Conservation (phyloP, 2,888 invertebrate species). For the Mongoloraphidia duomilia region DNA sequence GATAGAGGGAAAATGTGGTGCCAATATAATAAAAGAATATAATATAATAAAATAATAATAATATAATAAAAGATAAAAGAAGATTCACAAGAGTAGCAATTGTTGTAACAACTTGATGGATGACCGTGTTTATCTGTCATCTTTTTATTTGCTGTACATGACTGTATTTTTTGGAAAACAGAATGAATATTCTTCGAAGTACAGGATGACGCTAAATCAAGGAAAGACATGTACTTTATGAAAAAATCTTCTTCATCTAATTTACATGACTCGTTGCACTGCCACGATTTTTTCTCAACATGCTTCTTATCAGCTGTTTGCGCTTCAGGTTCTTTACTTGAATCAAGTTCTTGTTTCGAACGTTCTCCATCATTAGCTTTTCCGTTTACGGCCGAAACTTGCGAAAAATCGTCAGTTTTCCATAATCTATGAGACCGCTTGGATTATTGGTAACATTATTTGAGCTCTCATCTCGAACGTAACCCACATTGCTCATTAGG, state of each 20-base stretch:
- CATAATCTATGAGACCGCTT: no score
- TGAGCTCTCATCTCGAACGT: no score
- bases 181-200: slow-evolving; percentile 4
- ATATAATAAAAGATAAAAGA: slow-evolving; percentile 11
- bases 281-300: slow-evolving; percentile 1
- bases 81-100: slow-evolving; percentile 10
- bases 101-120: slow-evolving; percentile 7
- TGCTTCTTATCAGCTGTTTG: no score
- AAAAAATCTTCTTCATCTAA: no score
- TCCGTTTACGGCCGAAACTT: slow-evolving; percentile 1
- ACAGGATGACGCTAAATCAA: background rate
- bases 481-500: no score
- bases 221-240: slow-evolving; percentile 2
- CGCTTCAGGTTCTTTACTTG: no score
- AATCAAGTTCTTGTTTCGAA: no score
- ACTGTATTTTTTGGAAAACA: background rate
- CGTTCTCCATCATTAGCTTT: slow-evolving; percentile 7
- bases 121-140: slow-evolving; percentile 8
- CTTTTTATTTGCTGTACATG: slow-evolving; percentile 3
- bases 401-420: no score
- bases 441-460: no score
- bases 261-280: no score
- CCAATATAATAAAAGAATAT: slow-evolving; percentile 10
- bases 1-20: slow-evolving; percentile 12
- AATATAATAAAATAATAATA: no score